Evolutionary conservation across 2,888 invertebrate species (phyloP).

Genomic region (Nowickia ferox): DNA sequence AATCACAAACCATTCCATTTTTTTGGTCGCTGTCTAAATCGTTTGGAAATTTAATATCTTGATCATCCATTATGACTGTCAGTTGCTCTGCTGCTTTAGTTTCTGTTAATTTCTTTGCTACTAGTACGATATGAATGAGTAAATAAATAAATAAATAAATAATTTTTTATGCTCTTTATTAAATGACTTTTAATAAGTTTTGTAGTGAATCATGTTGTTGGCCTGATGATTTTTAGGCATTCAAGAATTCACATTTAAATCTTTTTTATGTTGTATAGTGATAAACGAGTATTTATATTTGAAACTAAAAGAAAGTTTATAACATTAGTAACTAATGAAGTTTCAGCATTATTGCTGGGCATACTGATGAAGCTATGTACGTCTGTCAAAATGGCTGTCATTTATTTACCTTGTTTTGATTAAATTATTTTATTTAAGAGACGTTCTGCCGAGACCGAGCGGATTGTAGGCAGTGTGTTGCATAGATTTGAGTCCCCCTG

Average conservation of each 20-base stretch:
- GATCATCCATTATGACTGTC: slow-evolving; percentile 24
- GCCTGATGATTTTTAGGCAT: background rate
- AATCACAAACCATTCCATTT: background rate
- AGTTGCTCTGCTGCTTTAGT: background rate
- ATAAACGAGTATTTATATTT: background rate
- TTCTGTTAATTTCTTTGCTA: background rate
- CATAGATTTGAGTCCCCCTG: no score
- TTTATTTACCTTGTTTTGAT: no score
- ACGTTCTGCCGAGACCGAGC: no score
- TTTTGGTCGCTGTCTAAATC: background rate
- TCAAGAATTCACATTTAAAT: background rate
- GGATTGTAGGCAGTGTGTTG: no score
- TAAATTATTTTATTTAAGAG: no score
- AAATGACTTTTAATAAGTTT: slow-evolving; percentile 22
- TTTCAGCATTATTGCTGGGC: no score
- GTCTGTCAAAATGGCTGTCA: no score
- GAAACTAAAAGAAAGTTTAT: background rate
- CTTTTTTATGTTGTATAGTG: background rate
- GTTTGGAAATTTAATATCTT: slow-evolving; percentile 49
- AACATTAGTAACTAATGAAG: no score
- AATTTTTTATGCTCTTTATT: background rate
- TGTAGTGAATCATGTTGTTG: background rate
- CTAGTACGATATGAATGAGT: no score
- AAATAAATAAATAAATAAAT: no score
- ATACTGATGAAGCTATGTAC: no score